These are phyloP conservation scores for Pollenia labialis DNA, from an alignment of 2,888 invertebrate genomes.

Conservation along the genomic window DNA sequence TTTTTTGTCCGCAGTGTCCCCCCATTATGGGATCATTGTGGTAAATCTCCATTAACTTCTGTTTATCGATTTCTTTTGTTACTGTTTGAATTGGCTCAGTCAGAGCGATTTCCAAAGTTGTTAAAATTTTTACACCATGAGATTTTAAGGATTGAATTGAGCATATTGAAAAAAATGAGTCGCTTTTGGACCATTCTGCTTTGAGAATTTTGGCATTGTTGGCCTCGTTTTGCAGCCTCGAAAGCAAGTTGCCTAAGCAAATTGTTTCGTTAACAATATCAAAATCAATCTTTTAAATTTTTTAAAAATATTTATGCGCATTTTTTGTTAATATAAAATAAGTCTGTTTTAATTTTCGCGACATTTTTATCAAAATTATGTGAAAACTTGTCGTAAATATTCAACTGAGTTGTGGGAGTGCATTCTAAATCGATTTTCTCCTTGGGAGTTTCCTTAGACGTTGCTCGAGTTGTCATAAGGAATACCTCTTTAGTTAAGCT, in stretches of 20 bases:
- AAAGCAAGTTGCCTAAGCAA: slow-evolving; percentile 50
- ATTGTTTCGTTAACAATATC: slow-evolving; percentile 58
- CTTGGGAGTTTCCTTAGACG: too few species aligned
- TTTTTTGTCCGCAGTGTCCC: slow-evolving; percentile 16
- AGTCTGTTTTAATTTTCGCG: slow-evolving; percentile 28
- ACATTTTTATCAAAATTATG: slow-evolving; percentile 28
- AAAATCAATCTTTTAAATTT: slow-evolving; percentile 43
- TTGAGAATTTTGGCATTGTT: slow-evolving; percentile 14
- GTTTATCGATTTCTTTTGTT: not conserved
- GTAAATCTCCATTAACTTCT: not conserved
- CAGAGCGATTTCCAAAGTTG: slow-evolving; percentile 28
- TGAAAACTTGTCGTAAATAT: too few species aligned
- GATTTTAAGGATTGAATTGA: slow-evolving; percentile 24
- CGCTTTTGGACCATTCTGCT: slow-evolving; percentile 20
- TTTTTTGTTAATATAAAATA: slow-evolving; percentile 15
- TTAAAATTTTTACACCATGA: slow-evolving; percentile 18
- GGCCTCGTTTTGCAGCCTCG: slow-evolving; percentile 47
- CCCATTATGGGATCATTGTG: slow-evolving; percentile 6
- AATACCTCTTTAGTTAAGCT: too few species aligned
- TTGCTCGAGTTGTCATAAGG: too few species aligned
- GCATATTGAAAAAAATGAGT: slow-evolving; percentile 4
- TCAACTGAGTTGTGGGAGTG: too few species aligned
- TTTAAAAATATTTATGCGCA: slow-evolving; percentile 37
- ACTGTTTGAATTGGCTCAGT: slow-evolving; percentile 4
- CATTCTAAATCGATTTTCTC: too few species aligned